Evolutionary conservation across 2,797 vertebrate species (phyloP), one percentile per base, ranked within the genome.

Genomic region (Halcyon chelicuti): DNA sequence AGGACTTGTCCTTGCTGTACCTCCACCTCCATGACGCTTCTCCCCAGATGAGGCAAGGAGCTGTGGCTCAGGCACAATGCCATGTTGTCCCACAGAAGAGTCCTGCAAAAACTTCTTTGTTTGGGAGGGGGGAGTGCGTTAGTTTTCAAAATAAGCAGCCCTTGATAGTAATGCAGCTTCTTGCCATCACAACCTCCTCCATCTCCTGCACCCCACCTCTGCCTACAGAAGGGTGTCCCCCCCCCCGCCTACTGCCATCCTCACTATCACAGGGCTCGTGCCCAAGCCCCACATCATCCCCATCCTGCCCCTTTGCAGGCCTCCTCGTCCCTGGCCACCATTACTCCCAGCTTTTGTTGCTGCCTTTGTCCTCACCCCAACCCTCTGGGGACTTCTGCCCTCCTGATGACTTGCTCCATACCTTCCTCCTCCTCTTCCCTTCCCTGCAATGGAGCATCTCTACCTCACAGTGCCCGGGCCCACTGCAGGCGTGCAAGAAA

Each of bases 401-500:
- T 91, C 67, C 71, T 76, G 21, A 21, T 14, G 2, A 17, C 73
- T 49, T 15, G 10, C 42, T 76, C 39, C n/a, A 2, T 9, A 47
- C 31, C 63, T 2, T 78, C 42, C 25, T 89, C 57, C 67, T 77
- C 61, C 23, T 55, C 47, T 7, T 60, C n/a, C 33, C 54, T 51
- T 25, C 72, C 16, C 0, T 5, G 10, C 0, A 0, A 39, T 6
- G 13, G 6, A 80, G 57, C 67, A 57, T 44, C 67, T 62, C 74
- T 9, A 8, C 5, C 55, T 23, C 1, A 0, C 5, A 0, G 31
- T 8, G n/a, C 49, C 70, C 1, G 0, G 51, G 35, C 44, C 44
- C 3, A 1, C 26, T 5, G 2, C 0, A 0, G 18, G 6, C 5
- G 1, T 29, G 39, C 11, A n/a, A 54, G 33, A 29, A 25, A 1